Evolutionary conservation across 2,888 invertebrate genomes (phyloP).

Genomic region (Oxyteleia sp.): DNA sequence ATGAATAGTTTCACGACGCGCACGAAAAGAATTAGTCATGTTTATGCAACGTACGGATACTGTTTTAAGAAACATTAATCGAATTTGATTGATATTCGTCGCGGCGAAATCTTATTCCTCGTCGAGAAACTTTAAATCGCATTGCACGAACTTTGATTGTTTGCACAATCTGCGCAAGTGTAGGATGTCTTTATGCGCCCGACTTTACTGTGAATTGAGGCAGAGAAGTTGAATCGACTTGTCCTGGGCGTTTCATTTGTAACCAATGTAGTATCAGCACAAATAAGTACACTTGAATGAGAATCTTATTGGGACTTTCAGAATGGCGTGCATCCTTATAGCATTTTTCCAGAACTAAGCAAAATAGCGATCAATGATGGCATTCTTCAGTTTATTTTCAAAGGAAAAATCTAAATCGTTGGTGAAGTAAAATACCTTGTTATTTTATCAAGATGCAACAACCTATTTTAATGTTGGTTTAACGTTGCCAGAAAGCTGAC

Average conservation of each 20-base stretch:
- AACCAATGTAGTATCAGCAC: conserved; percentile 69
- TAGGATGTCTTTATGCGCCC: conserved; percentile 64
- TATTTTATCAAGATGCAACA: too few species aligned
- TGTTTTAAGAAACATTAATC: conserved; percentile 62
- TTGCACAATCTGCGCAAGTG: conserved; percentile 69
- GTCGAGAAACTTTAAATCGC: conserved; percentile 68
- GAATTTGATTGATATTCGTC: conserved; percentile 67
- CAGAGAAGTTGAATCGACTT: conserved; percentile 68
- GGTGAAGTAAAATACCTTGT: too few species aligned
- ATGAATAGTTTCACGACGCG: conserved; percentile 14
- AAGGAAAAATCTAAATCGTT: too few species aligned
- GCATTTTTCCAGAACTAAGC: too few species aligned
- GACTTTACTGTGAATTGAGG: conserved; percentile 62
- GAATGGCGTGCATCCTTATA: neutral
- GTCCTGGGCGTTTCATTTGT: conserved; percentile 70
- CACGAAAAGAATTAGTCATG: conserved; percentile 11
- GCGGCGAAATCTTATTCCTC: conserved; percentile 65
- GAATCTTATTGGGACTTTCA: conserved; percentile 55
- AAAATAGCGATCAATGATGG: too few species aligned
- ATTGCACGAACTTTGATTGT: conserved; percentile 73
- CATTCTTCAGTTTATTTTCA: too few species aligned
- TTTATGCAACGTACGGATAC: conserved; percentile 39
- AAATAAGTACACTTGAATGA: conserved; percentile 69
- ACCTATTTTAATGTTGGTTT: too few species aligned
- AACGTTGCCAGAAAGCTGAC: too few species aligned